Evolutionary conservation across 92 coral and sea anemone genomes (phyloP).

Genomic region (Blastomussa wellsi): DNA sequence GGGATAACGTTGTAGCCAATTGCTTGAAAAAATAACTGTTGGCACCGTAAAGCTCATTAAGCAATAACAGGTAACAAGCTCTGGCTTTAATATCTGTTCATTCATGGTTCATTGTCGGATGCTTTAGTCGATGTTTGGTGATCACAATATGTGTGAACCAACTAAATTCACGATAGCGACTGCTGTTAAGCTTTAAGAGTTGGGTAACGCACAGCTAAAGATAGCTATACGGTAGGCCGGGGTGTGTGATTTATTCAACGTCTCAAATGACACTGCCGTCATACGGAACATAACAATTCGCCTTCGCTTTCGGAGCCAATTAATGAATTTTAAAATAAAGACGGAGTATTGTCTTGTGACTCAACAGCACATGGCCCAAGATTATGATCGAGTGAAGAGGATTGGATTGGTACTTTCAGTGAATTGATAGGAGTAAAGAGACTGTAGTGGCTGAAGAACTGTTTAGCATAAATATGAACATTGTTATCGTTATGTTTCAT

Average conservation of each 20-base stretch:
- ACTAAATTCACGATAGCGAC: neutral
- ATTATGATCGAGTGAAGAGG: neutral
- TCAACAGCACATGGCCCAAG: neutral
- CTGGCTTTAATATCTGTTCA: neutral
- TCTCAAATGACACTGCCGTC: neutral
- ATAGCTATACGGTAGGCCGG: neutral
- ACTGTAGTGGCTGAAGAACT: no score
- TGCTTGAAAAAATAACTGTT: neutral
- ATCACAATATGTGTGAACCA: neutral
- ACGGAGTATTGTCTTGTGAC: neutral
- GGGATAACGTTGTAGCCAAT: neutral
- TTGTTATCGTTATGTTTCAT: no score
- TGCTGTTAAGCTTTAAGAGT: neutral
- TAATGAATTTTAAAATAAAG: neutral
- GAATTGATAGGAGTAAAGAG: neutral
- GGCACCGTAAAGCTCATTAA: neutral
- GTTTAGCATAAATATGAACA: no score
- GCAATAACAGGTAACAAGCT: conserved; percentile 1
- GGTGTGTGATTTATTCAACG: neutral
- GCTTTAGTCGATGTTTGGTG: neutral
- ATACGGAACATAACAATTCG: neutral
- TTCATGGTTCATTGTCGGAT: conserved; percentile 1
- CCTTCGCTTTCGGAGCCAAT: neutral
- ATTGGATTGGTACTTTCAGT: neutral
- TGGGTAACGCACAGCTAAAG: neutral